Conservation (phyloP, 2,797 vertebrate species). For the Peromyscus attwateri region DNA sequence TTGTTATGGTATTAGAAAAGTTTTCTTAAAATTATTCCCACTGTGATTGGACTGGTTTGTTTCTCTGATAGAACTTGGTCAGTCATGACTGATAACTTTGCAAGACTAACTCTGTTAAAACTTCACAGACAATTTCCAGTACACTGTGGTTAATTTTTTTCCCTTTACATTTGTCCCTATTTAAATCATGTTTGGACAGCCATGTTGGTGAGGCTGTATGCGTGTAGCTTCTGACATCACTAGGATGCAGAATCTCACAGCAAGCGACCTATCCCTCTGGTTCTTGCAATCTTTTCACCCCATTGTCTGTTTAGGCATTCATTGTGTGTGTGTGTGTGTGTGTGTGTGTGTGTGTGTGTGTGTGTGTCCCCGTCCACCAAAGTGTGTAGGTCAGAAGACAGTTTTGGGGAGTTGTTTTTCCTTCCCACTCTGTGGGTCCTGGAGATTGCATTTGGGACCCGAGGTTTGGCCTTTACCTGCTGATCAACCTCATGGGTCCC, state of each 20-base stretch:
- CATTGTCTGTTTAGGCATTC: neutral
- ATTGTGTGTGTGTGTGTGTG: neutral
- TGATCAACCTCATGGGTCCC: neutral
- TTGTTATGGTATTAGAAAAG: neutral
- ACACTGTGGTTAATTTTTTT: neutral
- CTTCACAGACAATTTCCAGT: conserved; percentile 13
- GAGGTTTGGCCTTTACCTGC: neutral
- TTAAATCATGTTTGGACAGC: neutral
- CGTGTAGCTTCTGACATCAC: neutral
- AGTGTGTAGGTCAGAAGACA: neutral
- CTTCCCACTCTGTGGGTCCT: neutral
- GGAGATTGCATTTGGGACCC: neutral
- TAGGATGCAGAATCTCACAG: no score
- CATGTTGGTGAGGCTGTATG: neutral
- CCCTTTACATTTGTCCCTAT: neutral
- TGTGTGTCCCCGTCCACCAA: neutral
- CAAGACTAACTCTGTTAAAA: conserved; percentile 5
- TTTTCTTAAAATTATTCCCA: neutral
- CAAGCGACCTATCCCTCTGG: no score
- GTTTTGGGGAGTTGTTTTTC: neutral
- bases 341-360: neutral
- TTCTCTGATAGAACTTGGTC: neutral
- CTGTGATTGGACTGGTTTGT: neutral
- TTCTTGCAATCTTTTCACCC: neutral
- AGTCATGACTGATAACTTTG: neutral